These are phyloP conservation scores for Chrysopilus asiliformis DNA, from an alignment of 2,888 invertebrate genomes.

Conservation along the genomic window DNA sequence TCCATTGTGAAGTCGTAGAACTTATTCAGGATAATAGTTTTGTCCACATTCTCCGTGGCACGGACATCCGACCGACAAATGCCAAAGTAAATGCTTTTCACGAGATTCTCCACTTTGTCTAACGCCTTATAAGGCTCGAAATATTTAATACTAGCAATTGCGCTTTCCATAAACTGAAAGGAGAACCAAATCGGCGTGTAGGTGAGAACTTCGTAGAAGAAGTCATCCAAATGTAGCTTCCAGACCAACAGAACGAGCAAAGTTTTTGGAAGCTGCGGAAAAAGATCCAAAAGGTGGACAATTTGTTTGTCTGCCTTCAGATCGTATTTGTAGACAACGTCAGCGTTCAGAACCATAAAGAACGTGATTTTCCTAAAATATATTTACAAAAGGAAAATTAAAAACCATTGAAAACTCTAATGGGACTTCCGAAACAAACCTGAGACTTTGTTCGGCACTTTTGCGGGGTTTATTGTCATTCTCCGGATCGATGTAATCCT, in stretches of 20 bases:
- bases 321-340: conserved; percentile 24
- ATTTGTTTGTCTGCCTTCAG: conserved; percentile 20
- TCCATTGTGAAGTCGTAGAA: conserved; percentile 23
- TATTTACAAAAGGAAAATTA: conserved; percentile 13
- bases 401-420: too few relatives aligned
- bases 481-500: conserved; percentile 15
- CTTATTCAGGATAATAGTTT: conserved; percentile 22
- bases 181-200: conserved; percentile 26
- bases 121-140: conserved; percentile 23
- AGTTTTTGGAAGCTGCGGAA: conserved; percentile 24
- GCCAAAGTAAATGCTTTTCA: conserved; percentile 20
- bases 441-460: too few relatives aligned
- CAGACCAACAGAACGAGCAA: conserved; percentile 22
- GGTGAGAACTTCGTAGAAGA: conserved; percentile 23
- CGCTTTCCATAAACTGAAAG: conserved; percentile 23
- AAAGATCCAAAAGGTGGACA: conserved; percentile 22
- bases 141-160: conserved; percentile 22
- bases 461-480: conserved; percentile 9
- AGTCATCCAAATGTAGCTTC: conserved; percentile 23
- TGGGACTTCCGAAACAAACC: too few relatives aligned
- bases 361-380: conserved; percentile 24
- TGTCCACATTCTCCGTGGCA: conserved; percentile 20
- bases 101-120: conserved; percentile 20
- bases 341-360: conserved; percentile 25
- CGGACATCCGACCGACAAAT: conserved; percentile 22